Base-by-base conservation (phyloP, 2,888 invertebrate genomes). In the Diaperis boleti region DNA sequence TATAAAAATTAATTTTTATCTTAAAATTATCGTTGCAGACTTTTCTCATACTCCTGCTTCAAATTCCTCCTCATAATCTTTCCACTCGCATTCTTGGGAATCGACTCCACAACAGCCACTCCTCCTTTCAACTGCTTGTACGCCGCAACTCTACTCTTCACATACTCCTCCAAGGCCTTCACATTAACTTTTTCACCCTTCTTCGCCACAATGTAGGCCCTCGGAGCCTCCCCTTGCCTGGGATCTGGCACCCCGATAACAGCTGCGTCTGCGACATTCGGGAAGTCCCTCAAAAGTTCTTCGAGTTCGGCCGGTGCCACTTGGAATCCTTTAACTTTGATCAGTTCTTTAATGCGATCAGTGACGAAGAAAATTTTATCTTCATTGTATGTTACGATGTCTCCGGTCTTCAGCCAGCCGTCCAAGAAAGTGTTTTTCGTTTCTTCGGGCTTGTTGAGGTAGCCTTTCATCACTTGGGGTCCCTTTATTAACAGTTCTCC, bases 241-340 rank as follows among this genome's bases (percentile, higher is more conserved):
- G 84, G 80, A 74, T 94, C 88, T 0, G 89, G 88, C 10, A 92
- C 79, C 0, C 94, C 95, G 62, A 95, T 84, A 0, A 96, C 95
- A 0, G 92, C 95, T 0, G 90, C 92, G 72, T 96, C 96, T 7
- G 84, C 78, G 0, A 97, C 85, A 17, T 85, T 86, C 0, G 92
- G 90, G 79, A 92, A 91, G 37, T 86, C 85, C 61, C 91, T 85
- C 1, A 94, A 75, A 2, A 92, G 74, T 49, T 85, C 88, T 80
- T 96, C 96, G 17, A 96, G 79, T 79, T 96, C 96, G 0, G 95
- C 95, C 13, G 96, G 96, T 6, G 95, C 88, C 4, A 96, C 95
- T 87, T 94, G 87, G 73, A 83, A 87, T 3, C 59, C 74, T 79
- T 87, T 88, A n/a, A 80, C 81, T 72, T 95, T 95, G 62, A 95